Evolutionary conservation across 2,888 invertebrate genomes (phyloP), one percentile per base, ranked within the genome.

Genomic region (Nineta flava): DNA sequence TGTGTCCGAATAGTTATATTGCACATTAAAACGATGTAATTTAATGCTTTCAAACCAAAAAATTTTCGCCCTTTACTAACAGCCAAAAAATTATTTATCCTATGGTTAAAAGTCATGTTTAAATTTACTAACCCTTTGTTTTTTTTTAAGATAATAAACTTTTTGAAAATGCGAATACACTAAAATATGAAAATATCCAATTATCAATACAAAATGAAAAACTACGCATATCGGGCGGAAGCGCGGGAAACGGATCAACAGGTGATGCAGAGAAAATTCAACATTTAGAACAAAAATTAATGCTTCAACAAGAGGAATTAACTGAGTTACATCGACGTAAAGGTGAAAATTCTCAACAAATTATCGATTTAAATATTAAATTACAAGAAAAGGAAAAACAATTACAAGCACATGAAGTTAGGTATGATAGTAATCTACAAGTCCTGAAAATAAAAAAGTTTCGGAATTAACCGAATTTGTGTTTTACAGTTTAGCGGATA

Each of bases 291-390:
- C 88, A 92, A 60, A 91, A 91, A 66, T 70, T 94, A 46, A 71
- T 88, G 53, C 73, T 75, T 12, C 84, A 93, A 61, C 93, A 95
- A 63, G 95, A 95, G 68, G 95, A 96, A 64, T 69, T 96, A 34
- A 92, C 94, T 0, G 90, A 87, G 50, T 66, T 95, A 50, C 94
- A 93, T 62, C 76, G 87, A 58, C 76, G 88, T 50, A 82, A 88
- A 65, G 91, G 94, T 43, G 94, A 95, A 72, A 91, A 92, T 70
- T 77, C 93, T 2, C 94, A 95, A 64, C 84, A 91, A 70, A 87
- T 95, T 55, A 87, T 95, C 53, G 92, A 88, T 65, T 72, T 95
- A 35, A 93, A 88, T 69, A 76, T 81, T 55, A 79, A 78, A 67
- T 72, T 93, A 41, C 88, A 91, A 64, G 90, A 92, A 56, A 81